Percentiles rank a stretch among this genome's conserved stretches.
These are phyloP conservation scores for Opisthocomus hoazin DNA, from an alignment of 2,113 vertebrate species.

Conservation along the genomic window DNA sequence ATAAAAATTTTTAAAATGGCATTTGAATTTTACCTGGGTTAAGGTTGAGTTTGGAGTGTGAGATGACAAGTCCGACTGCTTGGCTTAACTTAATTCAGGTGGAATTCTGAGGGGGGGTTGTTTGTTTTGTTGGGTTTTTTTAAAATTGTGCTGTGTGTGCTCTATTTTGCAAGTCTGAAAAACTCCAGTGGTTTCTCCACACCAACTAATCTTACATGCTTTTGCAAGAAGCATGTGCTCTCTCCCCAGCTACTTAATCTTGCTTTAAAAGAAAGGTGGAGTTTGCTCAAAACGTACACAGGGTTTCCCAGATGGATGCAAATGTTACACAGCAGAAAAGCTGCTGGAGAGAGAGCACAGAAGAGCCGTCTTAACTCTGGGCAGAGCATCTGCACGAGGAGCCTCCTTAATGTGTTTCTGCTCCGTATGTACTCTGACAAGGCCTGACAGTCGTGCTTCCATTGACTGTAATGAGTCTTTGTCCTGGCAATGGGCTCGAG, in stretches of 20 bases:
- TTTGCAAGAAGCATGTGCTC: neutral
- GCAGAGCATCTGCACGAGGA: neutral
- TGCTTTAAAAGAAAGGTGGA: neutral
- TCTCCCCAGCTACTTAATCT: neutral
- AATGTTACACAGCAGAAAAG: neutral
- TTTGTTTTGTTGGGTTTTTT: neutral
- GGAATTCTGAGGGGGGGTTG: neutral
- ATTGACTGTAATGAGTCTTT: neutral
- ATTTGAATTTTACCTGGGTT: neutral
- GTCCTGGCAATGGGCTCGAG: neutral
- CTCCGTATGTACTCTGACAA: neutral
- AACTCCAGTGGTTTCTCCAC: neutral
- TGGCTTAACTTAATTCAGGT: neutral
- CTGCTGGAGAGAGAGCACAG: neutral
- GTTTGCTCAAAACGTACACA: neutral
- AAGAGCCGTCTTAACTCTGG: neutral
- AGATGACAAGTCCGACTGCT: neutral
- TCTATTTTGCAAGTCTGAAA: neutral
- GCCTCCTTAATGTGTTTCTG: neutral
- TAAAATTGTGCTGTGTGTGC: accelerated
- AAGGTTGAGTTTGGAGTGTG: neutral
- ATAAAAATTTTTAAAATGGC: neutral
- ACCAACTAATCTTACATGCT: neutral
- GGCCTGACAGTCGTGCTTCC: neutral
- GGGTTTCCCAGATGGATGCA: neutral